These are phyloP conservation scores for Malacoraja senta DNA, from an alignment of 2,797 vertebrate genomes.

Conservation along the genomic window DNA sequence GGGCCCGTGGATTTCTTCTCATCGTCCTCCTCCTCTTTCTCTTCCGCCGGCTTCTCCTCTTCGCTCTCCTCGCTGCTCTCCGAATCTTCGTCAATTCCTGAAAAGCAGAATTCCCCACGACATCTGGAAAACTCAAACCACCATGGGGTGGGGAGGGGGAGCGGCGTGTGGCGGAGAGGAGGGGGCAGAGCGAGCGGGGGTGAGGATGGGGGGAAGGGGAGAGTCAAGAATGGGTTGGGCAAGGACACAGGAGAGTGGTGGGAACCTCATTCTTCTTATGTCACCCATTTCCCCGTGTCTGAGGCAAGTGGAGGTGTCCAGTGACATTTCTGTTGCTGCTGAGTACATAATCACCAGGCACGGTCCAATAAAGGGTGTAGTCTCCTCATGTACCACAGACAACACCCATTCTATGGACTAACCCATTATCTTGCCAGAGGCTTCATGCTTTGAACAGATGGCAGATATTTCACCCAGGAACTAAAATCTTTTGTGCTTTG, in stretches of 20 bases:
- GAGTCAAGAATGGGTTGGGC: not conserved
- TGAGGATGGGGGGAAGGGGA: not conserved
- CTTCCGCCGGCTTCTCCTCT: constrained; percentile 77
- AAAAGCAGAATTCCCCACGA: not conserved
- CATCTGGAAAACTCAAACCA: not conserved
- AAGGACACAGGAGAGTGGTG: not conserved
- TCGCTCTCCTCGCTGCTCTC: constrained; percentile 86
- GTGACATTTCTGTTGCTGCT: too few relatives aligned
- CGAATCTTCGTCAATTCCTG: constrained; percentile 73
- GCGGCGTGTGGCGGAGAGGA: too few relatives aligned
- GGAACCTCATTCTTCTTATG: too few relatives aligned
- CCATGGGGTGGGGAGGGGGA: not conserved
- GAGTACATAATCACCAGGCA: too few relatives aligned
- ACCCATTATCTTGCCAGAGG: too few relatives aligned
- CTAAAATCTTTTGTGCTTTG: not conserved
- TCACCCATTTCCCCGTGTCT: too few relatives aligned
- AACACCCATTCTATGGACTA: too few relatives aligned
- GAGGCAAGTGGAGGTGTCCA: too few relatives aligned
- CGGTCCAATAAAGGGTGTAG: too few relatives aligned
- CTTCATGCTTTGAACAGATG: not conserved
- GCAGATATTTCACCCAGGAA: not conserved
- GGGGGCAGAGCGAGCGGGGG: not conserved
- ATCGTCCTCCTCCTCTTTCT: constrained; percentile 75
- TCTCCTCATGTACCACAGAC: too few relatives aligned
- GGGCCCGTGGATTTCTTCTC: constrained; percentile 73